A percentile compares a stretch with the other conserved stretches of the same genome.
Evolutionary conservation across 2,888 invertebrate species (phyloP).

Genomic region (Melinaea marsaeus): DNA sequence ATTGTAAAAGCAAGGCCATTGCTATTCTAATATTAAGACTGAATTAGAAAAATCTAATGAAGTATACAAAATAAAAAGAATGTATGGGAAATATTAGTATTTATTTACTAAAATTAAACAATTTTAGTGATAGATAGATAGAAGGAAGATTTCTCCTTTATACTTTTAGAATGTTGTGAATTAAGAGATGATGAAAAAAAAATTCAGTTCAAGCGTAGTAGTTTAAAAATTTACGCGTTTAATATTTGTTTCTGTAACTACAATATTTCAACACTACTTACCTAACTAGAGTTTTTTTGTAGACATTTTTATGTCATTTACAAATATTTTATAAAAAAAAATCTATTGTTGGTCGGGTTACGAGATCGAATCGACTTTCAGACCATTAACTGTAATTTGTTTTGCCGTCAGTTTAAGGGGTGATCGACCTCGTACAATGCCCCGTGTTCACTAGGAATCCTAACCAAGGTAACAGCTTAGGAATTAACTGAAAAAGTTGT

Average conservation of each 20-base stretch:
- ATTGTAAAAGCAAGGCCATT: slow-evolving; percentile 3
- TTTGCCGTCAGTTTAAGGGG: slow-evolving; percentile 52
- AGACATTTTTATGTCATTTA: too few species aligned
- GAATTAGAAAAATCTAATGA: neutral
- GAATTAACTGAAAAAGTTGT: slow-evolving; percentile 1
- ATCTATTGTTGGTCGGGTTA: slow-evolving; percentile 18
- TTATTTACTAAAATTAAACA: too few species aligned
- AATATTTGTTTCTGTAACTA: too few species aligned
- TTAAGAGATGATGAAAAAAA: too few species aligned
- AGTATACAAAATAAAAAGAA: neutral
- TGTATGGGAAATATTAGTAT: too few species aligned
- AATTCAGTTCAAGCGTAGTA: too few species aligned
- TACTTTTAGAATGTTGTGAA: too few species aligned
- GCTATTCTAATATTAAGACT: neutral
- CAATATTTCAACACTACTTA: too few species aligned
- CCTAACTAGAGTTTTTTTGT: too few species aligned
- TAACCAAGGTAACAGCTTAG: slow-evolving; percentile 30
- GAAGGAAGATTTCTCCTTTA: too few species aligned
- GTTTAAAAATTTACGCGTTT: too few species aligned
- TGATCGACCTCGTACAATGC: slow-evolving; percentile 65
- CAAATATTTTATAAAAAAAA: neutral
- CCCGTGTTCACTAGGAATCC: slow-evolving; percentile 38
- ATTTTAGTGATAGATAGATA: too few species aligned
- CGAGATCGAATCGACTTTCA: slow-evolving; percentile 30
- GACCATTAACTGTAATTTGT: slow-evolving; percentile 40